These are phyloP conservation scores for Acanthurus tractus DNA, from an alignment of 2,797 vertebrate genomes.

Conservation along the genomic window DNA sequence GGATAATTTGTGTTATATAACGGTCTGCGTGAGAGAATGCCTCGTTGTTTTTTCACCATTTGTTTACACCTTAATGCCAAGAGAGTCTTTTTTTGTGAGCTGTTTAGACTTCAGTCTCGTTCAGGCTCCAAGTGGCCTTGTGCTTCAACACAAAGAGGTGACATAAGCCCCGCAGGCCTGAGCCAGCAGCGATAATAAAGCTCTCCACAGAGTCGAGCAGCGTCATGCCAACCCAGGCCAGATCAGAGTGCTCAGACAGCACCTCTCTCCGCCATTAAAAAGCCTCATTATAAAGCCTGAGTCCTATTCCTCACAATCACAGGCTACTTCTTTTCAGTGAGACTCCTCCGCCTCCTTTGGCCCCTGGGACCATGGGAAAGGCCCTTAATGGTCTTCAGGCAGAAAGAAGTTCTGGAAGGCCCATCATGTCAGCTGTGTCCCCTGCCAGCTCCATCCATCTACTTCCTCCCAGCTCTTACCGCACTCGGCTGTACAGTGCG, in stretches of 20 bases:
- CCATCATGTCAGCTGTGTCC: constrained; percentile 65
- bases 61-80: constrained; percentile 49
- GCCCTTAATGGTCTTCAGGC: constrained; percentile 68
- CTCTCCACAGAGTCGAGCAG: constrained; percentile 48
- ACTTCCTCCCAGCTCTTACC: constrained; percentile 36
- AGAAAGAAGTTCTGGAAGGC: constrained; percentile 68
- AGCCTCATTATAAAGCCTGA: constrained; percentile 74
- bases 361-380: constrained; percentile 73
- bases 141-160: constrained; percentile 71
- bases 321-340: constrained; percentile 62
- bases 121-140: constrained; percentile 64
- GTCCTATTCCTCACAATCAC: constrained; percentile 64
- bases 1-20: constrained; percentile 51
- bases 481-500: constrained; percentile 21
- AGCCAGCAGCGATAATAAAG: constrained; percentile 66
- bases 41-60: constrained; percentile 36
- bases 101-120: constrained; percentile 20
- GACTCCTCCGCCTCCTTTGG: constrained; percentile 57
- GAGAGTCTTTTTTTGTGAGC: constrained; percentile 29
- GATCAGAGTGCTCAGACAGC: constrained; percentile 61
- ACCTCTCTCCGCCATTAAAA: constrained; percentile 69
- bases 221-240: constrained; percentile 58
- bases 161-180: constrained; percentile 39
- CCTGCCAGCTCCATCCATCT: constrained; percentile 61
- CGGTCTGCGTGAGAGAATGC: constrained; percentile 21